Evolutionary conservation across 2,797 vertebrate genomes (phyloP).

Genomic region (Emydoidea blandingii): DNA sequence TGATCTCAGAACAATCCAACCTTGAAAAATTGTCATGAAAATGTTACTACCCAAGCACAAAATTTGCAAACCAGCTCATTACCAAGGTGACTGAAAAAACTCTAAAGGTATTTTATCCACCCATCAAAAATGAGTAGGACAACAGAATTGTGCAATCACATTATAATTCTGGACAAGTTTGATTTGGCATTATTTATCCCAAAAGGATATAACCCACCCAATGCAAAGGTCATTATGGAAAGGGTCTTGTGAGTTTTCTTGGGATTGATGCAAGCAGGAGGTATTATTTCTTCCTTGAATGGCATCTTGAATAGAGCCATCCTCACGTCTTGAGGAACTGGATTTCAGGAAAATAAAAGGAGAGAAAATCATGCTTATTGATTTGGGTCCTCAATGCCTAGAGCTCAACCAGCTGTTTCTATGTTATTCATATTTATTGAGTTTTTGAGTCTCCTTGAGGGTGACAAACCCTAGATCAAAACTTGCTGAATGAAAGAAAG

Average conservation of each 20-base stretch:
- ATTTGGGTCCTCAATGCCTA: neutral
- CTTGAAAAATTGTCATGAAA: neutral
- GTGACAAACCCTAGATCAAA: constrained; percentile 1
- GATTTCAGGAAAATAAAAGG: neutral
- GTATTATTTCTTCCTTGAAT: neutral
- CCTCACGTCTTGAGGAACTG: neutral
- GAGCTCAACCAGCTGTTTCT: neutral
- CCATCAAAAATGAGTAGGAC: neutral
- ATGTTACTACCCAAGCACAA: too few species aligned
- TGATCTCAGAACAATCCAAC: neutral
- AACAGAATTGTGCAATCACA: accelerated
- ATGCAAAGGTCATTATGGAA: neutral
- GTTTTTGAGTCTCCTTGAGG: neutral
- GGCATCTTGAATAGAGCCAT: neutral
- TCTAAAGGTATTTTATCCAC: neutral
- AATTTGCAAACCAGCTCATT: neutral
- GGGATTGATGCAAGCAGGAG: neutral
- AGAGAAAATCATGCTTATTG: neutral
- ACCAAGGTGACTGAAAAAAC: neutral
- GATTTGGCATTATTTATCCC: neutral
- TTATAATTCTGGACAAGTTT: neutral
- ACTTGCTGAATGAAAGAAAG: neutral
- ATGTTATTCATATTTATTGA: neutral
- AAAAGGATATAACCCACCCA: neutral
- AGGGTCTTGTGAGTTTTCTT: neutral